Percentiles rank a stretch among this genome's conserved stretches.
phyloP scores from a whole-genome alignment of 2,888 invertebrate species.

The Adelognathus sp. region DNA sequence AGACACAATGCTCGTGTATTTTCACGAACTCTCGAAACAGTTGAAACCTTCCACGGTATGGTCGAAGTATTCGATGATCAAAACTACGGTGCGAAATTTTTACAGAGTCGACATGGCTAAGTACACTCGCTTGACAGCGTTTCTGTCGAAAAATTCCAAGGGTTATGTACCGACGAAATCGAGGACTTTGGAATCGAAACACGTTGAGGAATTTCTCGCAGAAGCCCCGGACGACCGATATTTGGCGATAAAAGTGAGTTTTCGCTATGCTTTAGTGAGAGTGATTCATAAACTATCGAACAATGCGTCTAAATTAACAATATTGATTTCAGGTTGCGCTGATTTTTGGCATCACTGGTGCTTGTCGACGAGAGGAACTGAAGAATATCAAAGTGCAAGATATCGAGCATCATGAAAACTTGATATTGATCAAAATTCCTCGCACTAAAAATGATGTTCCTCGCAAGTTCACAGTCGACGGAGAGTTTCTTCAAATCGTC shows the following conservation, averaged over 20 bases:
- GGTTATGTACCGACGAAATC: constrained; percentile 4
- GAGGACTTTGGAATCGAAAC: neutral
- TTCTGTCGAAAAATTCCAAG: neutral
- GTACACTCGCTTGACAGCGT: neutral
- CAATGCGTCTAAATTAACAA: too few relatives aligned
- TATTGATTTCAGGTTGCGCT: constrained; percentile 34
- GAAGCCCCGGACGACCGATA: constrained; percentile 10
- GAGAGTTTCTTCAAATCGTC: constrained; percentile 8
- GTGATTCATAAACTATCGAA: too few relatives aligned
- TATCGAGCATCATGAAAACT: constrained; percentile 8
- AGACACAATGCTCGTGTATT: too few relatives aligned
- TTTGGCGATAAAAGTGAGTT: constrained; percentile 11
- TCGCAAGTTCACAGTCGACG: constrained; percentile 10
- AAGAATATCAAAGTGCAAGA: constrained; percentile 17
- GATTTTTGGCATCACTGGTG: constrained; percentile 29
- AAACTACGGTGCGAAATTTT: constrained; percentile 4
- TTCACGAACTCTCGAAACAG: constrained; percentile 18
- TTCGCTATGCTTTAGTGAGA: too few relatives aligned
- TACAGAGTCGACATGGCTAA: neutral
- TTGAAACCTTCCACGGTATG: constrained; percentile 38
- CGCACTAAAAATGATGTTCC: constrained; percentile 7
- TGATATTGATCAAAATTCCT: constrained; percentile 19
- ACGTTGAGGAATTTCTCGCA: constrained; percentile 9
- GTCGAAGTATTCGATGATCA: constrained; percentile 47
- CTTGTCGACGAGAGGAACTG: constrained; percentile 27